Evolutionary conservation across 2,797 vertebrate genomes (phyloP).

Genomic region (Hybognathus amarus): DNA sequence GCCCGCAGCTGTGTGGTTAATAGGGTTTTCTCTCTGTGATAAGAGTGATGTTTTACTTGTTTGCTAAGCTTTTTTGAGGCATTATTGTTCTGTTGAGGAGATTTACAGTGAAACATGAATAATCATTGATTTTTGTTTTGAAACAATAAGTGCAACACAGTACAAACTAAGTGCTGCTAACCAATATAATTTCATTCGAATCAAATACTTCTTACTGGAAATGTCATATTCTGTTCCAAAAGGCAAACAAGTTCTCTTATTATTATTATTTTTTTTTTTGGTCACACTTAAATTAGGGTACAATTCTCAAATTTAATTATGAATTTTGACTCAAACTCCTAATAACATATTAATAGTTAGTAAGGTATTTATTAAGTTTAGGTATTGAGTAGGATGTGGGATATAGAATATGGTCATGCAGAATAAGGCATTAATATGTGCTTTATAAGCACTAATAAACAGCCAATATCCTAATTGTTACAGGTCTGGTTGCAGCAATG

Average conservation of each 20-base stretch:
- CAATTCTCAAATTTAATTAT: too few relatives aligned
- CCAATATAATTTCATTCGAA: slow-evolving; percentile 18
- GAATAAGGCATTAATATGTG: too few relatives aligned
- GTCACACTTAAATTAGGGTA: too few relatives aligned
- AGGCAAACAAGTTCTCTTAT: background rate
- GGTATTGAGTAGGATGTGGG: too few relatives aligned
- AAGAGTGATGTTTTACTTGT: slow-evolving; percentile 11
- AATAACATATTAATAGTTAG: too few relatives aligned
- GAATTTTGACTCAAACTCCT: too few relatives aligned
- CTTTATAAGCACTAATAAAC: too few relatives aligned
- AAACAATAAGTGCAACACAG: background rate
- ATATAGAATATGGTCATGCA: too few relatives aligned
- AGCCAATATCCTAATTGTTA: too few relatives aligned
- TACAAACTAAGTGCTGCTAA: slow-evolving; percentile 1
- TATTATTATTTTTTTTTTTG: background rate
- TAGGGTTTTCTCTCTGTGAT: slow-evolving; percentile 1
- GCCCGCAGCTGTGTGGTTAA: slow-evolving; percentile 16
- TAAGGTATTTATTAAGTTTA: too few relatives aligned
- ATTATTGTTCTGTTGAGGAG: background rate
- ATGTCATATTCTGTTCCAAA: background rate
- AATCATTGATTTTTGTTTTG: background rate
- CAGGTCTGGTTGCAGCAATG: too few relatives aligned
- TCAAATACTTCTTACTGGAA: background rate
- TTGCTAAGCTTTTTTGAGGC: background rate
- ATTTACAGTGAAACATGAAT: slow-evolving; percentile 11